Percentiles rank a stretch among this genome's conserved stretches.
phyloP scores from a whole-genome alignment of 2,888 invertebrate species.

The Drosophila nr. fundita region DNA sequence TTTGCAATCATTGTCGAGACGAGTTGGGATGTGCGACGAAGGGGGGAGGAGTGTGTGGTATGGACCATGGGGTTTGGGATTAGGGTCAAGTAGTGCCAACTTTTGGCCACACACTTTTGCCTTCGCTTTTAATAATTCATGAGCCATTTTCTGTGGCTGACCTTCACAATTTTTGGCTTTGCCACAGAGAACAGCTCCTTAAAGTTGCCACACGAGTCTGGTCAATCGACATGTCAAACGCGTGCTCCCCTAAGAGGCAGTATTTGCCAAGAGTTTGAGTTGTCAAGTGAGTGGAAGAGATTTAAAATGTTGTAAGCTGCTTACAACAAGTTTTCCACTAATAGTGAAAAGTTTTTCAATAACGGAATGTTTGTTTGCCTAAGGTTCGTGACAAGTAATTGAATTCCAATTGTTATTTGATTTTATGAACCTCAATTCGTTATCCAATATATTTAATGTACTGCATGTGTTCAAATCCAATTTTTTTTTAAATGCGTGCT shows the following conservation, averaged over 20 bases:
- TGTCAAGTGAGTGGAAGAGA: not conserved
- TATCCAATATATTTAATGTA: not conserved
- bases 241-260: constrained; percentile 7
- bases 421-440: not conserved
- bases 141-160: constrained; percentile 68
- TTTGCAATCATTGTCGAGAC: constrained; percentile 62
- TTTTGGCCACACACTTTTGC: constrained; percentile 35
- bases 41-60: constrained; percentile 1
- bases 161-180: constrained; percentile 68
- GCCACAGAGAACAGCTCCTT: constrained; percentile 12
- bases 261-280: constrained; percentile 28
- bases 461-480: not conserved
- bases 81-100: constrained; percentile 66
- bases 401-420: not conserved
- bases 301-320: not conserved
- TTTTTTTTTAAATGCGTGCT: not conserved
- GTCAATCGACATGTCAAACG: constrained; percentile 10
- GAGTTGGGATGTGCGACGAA: no score
- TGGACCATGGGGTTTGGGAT: constrained; percentile 36
- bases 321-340: not conserved
- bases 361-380: not conserved
- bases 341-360: not conserved
- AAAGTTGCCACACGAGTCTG: constrained; percentile 27
- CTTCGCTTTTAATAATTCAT: constrained; percentile 74
- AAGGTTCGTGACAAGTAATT: not conserved